Evolutionary conservation across 2,888 invertebrate species (phyloP).

Genomic region (Ernsta delagoae): DNA sequence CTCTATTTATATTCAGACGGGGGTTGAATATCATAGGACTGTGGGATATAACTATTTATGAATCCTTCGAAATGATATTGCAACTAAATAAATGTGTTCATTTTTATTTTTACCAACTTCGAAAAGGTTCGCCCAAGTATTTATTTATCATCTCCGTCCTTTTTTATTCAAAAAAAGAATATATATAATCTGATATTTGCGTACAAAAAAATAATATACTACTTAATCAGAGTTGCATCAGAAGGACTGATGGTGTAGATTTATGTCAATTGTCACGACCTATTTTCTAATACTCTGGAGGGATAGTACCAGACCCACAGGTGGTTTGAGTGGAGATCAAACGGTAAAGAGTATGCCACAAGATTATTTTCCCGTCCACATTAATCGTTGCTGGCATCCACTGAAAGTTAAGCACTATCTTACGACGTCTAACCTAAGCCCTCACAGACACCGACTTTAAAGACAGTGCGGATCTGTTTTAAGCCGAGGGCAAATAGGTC

Average conservation of each 20-base stretch:
- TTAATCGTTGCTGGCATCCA: background rate
- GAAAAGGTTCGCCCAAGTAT: too few species aligned
- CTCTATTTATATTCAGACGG: conserved; percentile 30
- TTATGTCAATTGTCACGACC: background rate
- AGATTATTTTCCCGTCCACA: background rate
- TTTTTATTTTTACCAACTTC: too few species aligned
- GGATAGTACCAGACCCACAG: background rate
- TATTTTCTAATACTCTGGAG: too few species aligned
- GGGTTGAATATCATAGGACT: background rate
- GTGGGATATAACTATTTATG: conserved; percentile 2
- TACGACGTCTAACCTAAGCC: conserved; percentile 16
- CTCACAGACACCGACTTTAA: conserved; percentile 17
- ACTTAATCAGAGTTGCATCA: background rate
- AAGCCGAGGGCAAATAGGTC: conserved; percentile 42
- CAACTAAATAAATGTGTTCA: too few species aligned
- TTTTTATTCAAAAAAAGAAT: too few species aligned
- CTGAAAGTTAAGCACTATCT: conserved; percentile 7
- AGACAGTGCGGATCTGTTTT: conserved; percentile 32
- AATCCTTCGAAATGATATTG: background rate
- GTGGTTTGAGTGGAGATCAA: background rate
- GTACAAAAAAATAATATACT: too few species aligned
- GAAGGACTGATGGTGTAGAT: background rate
- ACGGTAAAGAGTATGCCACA: background rate
- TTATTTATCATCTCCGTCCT: too few species aligned
- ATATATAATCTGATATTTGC: too few species aligned